Evolutionary conservation across 2,888 invertebrate species (phyloP).

Genomic region (Andrena flavipes): DNA sequence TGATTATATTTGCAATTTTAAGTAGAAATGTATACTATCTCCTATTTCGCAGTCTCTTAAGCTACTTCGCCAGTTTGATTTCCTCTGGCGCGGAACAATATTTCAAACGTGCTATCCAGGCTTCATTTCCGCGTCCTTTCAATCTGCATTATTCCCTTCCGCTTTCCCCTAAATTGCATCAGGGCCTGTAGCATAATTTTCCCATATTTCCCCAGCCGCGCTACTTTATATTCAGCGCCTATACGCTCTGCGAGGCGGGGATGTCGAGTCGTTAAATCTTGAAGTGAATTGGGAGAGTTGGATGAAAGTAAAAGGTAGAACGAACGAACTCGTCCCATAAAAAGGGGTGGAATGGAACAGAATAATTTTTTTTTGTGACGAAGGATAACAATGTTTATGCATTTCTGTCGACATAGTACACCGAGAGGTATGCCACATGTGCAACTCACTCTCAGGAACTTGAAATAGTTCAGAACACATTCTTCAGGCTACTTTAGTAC

Average conservation of each 20-base stretch:
- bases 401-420: too few relatives aligned
- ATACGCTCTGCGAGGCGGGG: not conserved
- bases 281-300: not conserved
- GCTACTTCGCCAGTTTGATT: not conserved
- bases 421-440: too few relatives aligned
- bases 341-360: not conserved
- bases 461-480: constrained; percentile 5
- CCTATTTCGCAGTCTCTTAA: not conserved
- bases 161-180: constrained; percentile 13
- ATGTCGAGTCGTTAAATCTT: constrained; percentile 26
- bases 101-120: not conserved
- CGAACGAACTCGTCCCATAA: too few relatives aligned
- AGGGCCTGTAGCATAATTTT: constrained; percentile 26
- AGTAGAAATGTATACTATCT: too few relatives aligned
- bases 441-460: not conserved
- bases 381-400: too few relatives aligned
- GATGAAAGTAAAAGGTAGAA: constrained; percentile 8
- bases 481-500: constrained; percentile 36
- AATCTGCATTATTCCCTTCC: constrained; percentile 2
- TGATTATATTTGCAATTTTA: too few relatives aligned
- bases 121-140: not conserved
- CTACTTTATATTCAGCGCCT: constrained; percentile 27
- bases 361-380: not conserved
- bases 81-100: not conserved
- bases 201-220: constrained; percentile 15